phyloP scores from a whole-genome alignment of 2,797 vertebrate species.

The Sciaenops ocellatus region DNA sequence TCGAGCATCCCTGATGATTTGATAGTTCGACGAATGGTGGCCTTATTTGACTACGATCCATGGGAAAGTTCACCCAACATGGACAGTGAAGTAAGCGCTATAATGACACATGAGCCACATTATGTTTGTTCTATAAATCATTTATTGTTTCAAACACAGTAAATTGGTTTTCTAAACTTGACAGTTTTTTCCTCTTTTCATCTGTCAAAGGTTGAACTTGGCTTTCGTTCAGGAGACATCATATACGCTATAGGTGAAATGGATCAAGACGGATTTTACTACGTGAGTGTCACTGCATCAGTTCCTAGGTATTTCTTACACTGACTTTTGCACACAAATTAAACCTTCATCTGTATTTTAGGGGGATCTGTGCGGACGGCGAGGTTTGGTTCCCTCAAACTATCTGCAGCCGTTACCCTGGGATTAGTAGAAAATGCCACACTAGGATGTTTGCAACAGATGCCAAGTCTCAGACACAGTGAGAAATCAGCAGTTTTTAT shows the following conservation, averaged over 20 bases:
- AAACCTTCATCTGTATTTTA: constrained; percentile 67
- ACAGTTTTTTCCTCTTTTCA: not conserved
- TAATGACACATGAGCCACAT: not conserved
- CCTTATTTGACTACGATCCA: constrained; percentile 95
- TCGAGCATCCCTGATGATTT: constrained; percentile 64
- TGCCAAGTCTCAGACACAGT: constrained; percentile 52
- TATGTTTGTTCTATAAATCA: not conserved
- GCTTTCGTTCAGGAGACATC: constrained; percentile 92
- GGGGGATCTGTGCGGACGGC: constrained; percentile 91
- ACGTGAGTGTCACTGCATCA: constrained; percentile 82
- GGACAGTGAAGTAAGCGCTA: constrained; percentile 89
- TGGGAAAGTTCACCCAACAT: constrained; percentile 94
- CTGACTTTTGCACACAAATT: not conserved
- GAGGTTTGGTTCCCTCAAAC: constrained; percentile 95
- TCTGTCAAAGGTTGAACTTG: constrained; percentile 88
- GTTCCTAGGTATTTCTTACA: not conserved
- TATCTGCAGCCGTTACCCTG: constrained; percentile 87
- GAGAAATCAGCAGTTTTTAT: constrained; percentile 34
- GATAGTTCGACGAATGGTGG: constrained; percentile 89
- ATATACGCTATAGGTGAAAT: constrained; percentile 94
- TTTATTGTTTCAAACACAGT: not conserved
- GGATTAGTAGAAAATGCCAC: constrained; percentile 64
- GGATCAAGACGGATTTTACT: constrained; percentile 96
- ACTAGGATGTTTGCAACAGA: constrained; percentile 25
- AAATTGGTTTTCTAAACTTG: not conserved